Evolutionary conservation across 2,113 vertebrate species (phyloP), one percentile per base, ranked within the genome.

Genomic region (Hypomesus transpacificus): DNA sequence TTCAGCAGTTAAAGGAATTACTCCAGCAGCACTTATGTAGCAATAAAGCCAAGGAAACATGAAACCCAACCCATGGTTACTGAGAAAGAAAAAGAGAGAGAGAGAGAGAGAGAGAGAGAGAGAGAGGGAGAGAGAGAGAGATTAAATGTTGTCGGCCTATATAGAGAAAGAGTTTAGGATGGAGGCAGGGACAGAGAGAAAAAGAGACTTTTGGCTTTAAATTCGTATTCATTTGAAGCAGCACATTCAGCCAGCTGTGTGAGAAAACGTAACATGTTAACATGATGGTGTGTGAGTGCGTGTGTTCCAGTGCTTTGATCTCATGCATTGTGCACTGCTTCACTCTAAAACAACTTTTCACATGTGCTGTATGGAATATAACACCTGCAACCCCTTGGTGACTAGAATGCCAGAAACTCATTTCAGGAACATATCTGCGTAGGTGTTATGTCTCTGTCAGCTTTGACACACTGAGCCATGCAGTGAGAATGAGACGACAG

Each of bases 11-110:
- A 80, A 69, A 66, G 68, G 80, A 84, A 86, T 87, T 80, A 86
- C 81, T 54, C 54, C 61, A 34, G 61, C 61, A 54, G 64, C 66
- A 69, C 69, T 77, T 64, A 74, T 68, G 26, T 26, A 77, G 76
- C 77, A 52, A 82, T 85, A 85, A 86, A 84, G 78, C 62, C 80
- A 53, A 63, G 51, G 82, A 69, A 79, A 86, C 82, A 84, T 83
- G 77, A 88, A 85, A 87, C 39, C 39, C 39, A 46, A 46, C 20
- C n/a, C 52, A n/a, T 8, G 39, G 26, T 16, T 17, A 56, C 2
- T 57, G 22, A 26, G 18, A 34, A 18, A 1, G 54, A 58, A 24
- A 56, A n/a, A 31, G 51, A 68, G 18, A 56, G 9, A 69, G 6
- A 20, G 24, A 57, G 26, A 21, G 11, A 24, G n/a, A 67, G 65